Evolutionary conservation across 2,888 invertebrate genomes (phyloP).

Genomic region (Mythimna pallens): DNA sequence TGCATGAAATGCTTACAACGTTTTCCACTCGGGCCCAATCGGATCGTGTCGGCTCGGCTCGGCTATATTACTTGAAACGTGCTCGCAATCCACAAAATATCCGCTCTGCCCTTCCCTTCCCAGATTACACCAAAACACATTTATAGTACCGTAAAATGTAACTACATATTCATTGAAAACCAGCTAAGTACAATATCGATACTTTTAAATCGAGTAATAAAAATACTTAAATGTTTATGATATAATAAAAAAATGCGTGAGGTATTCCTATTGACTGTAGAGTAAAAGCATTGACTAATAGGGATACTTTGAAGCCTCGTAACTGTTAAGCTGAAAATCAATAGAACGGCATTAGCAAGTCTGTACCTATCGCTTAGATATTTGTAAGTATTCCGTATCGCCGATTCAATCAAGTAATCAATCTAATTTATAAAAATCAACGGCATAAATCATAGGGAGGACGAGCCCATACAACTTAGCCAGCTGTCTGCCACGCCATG

Average conservation of each 20-base stretch:
- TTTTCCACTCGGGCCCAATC: conserved; percentile 82
- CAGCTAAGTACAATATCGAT: conserved; percentile 19
- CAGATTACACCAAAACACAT: conserved; percentile 62
- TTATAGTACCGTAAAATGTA: conserved; percentile 64
- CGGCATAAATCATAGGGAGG: conserved; percentile 83
- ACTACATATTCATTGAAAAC: conserved; percentile 54
- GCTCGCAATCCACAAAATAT: conserved; percentile 80
- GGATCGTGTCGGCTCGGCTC: conserved; percentile 65
- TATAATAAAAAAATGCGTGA: conserved; percentile 15
- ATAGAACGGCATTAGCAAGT: conserved; percentile 8
- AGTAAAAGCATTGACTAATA: background rate
- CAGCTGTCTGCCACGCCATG: conserved; percentile 79
- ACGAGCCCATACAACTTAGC: conserved; percentile 86
- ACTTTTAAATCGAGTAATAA: conserved; percentile 9
- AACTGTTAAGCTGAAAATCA: conserved; percentile 9
- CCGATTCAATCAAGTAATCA: conserved; percentile 77
- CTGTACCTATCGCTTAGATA: background rate
- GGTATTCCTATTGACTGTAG: background rate
- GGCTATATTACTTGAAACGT: conserved; percentile 83
- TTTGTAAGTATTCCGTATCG: conserved; percentile 28
- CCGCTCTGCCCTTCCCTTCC: conserved; percentile 65
- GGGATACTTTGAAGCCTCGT: background rate
- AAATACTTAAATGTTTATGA: conserved; percentile 24
- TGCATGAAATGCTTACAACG: conserved; percentile 78
- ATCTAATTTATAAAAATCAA: conserved; percentile 80